Evolutionary conservation across 2,797 vertebrate genomes (phyloP), one percentile per base, ranked within the genome.

Genomic region (Sciurus vulgaris): DNA sequence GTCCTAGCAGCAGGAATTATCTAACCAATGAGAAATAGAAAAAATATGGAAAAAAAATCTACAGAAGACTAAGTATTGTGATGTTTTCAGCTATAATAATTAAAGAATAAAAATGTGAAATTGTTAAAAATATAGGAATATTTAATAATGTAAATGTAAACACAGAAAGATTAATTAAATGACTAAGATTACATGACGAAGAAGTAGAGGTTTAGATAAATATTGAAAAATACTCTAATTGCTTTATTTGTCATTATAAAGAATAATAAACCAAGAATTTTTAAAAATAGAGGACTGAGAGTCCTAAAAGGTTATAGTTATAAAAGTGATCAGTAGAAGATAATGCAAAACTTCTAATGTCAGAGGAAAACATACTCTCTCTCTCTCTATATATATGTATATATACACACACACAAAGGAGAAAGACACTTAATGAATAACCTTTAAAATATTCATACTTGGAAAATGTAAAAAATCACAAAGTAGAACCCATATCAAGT

Each of bases 1-100:
- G 30, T 28, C 7, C 28, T 92, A n/a, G 87, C n/a, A 54, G 28
- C 7, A 74, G 35, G 85, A 92, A 28, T 90, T 74, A 78, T 18
- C n/a, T 76, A 88, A 41, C 38, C 92, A 84, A 78, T 38, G 28
- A 90, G 86, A 91, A 86, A 70, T 74, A 44, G 33, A 28, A 74
- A 28, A 74, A 83, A 73, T 11, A 15, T 15, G 33, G 41, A 24
- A 3, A 18, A 18, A 41, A 63, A 28, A 30, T 26, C 47, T 81
- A 63, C 61, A 30, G 65, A 86, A 92, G 38, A 73, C 0, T 41
- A 44, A 51, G 5, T 86, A 47, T 63, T n/a, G 26, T 89, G 47
- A 35, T 74, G 63, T 10, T 24, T 92, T 92, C 51, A 70, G 47
- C 70, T 76, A 84, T 0, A 70, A 51, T 47, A 65, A 24, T 88